Base-by-base conservation (phyloP, 92 coral and sea anemone genomes). In the Parazoanthus darwini region DNA sequence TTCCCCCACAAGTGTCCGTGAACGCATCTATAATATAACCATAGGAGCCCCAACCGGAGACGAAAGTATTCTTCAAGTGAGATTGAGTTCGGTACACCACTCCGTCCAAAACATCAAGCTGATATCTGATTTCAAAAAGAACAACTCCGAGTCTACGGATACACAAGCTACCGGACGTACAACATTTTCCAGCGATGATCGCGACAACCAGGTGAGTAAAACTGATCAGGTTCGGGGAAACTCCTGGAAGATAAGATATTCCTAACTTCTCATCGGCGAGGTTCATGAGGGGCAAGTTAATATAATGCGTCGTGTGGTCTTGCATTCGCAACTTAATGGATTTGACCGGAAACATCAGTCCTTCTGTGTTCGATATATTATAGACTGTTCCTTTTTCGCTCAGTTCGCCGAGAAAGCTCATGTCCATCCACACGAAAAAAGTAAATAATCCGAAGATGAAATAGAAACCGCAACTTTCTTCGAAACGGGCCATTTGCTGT, bases 361-460 rank as follows among this genome's bases (percentile, higher is more conserved):
- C 86, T 85, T 91, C 84, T 16, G 94, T 94, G 43, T 56, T 86
- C 0, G 98, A 76, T 1, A 92, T 77, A 82, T 96, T 96, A 70
- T 94, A 92, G 26, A 93, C 74, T 13, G 94, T 90, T 14, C 98
- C 98, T 90, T 93, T 94, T 38, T 96, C 98, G 70, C 93, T 92
- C 78, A 96, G 88, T 86, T 96, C 98, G 85, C 96, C 98, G 83
- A 94, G 92, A 81, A 96, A 96, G 78, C 98, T 96, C 82, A 94
- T 89, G 74, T 96, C 98, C 97, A 94, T 96, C 98, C 98, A 96
- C 42, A 94, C 97, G 44, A 93, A 96, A 88, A 90, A 96, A 42
- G 98, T 96, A 65, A 96, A 88, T 54, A 95, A 81, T 26, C 96
- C 95, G 48, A 96, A 96, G 44, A 94, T 93, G 38, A 96, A 93